A percentile compares a stretch with the other conserved stretches of the same genome.
phyloP scores from a whole-genome alignment of 2,113 vertebrate genomes.

The Suricata suricatta region DNA sequence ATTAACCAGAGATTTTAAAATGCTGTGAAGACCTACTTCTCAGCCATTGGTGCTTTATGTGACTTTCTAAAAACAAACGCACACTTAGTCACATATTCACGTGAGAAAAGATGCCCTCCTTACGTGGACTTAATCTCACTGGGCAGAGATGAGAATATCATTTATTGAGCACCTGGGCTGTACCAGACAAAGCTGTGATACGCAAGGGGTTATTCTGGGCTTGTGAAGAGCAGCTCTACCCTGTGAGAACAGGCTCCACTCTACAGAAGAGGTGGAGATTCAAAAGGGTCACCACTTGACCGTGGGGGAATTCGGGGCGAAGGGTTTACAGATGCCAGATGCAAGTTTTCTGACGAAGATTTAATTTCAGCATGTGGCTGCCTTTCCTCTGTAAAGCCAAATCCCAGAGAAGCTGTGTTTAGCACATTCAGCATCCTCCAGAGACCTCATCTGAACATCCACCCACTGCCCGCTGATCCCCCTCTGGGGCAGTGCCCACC shows the following conservation, averaged over 20 bases:
- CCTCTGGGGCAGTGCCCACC: not conserved
- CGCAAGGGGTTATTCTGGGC: not conserved
- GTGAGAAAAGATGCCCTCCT: not conserved
- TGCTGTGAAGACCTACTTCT: not conserved
- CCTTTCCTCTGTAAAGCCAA: not conserved
- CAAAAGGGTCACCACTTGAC: not conserved
- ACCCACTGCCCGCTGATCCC: not conserved
- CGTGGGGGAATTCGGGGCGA: not conserved
- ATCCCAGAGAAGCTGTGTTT: not conserved
- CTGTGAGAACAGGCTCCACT: rapidly evolving
- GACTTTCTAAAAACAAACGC: not conserved
- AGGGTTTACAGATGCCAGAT: not conserved
- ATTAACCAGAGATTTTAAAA: not conserved
- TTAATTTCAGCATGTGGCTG: not conserved
- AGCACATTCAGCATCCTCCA: not conserved
- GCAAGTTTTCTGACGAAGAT: not conserved
- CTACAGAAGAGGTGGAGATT: rapidly evolving
- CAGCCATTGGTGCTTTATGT: not conserved
- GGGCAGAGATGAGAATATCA: not conserved
- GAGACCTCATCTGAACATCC: too few relatives aligned
- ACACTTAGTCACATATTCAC: not conserved
- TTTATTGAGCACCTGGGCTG: rapidly evolving
- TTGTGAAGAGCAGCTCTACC: not conserved
- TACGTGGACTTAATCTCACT: not conserved
- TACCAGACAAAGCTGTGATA: too few relatives aligned